These are phyloP conservation scores for Calameuta idolon DNA, from an alignment of 2,888 invertebrate genomes.

Conservation along the genomic window DNA sequence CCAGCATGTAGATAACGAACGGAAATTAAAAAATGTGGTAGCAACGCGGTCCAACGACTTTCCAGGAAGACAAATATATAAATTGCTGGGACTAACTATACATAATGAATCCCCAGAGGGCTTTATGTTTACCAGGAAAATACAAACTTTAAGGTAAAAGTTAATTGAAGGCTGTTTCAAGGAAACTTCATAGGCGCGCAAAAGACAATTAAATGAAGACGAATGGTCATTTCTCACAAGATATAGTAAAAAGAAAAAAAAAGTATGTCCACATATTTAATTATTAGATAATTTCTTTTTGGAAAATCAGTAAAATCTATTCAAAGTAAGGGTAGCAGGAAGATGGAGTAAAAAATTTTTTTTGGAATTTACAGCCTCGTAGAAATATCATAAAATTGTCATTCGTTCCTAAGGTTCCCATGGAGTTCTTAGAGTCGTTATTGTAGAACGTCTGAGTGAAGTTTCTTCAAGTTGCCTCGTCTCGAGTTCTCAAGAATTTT, in stretches of 20 bases:
- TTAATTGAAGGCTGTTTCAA: background rate
- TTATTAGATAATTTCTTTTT: background rate
- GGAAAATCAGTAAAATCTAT: too few species aligned
- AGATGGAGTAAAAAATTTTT: too few species aligned
- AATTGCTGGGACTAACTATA: background rate
- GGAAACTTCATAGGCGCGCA: background rate
- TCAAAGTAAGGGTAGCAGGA: too few species aligned
- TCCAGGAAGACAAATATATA: background rate
- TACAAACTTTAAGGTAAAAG: background rate
- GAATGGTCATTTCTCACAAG: background rate
- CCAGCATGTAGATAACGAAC: too few species aligned
- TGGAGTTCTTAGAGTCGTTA: background rate
- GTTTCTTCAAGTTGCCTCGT: background rate
- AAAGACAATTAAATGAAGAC: background rate
- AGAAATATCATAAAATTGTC: too few species aligned
- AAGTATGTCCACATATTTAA: background rate
- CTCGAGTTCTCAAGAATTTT: background rate
- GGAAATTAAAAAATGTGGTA: too few species aligned
- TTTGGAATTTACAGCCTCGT: too few species aligned
- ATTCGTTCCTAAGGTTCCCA: background rate
- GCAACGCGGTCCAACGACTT: too few species aligned
- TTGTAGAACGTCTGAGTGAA: background rate
- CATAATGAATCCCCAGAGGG: background rate
- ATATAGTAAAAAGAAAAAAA: background rate
- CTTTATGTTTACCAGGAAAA: background rate